A percentile compares a stretch with the other conserved stretches of the same genome.
phyloP scores from a whole-genome alignment of 2,797 vertebrate genomes.

The Myotis myotis region DNA sequence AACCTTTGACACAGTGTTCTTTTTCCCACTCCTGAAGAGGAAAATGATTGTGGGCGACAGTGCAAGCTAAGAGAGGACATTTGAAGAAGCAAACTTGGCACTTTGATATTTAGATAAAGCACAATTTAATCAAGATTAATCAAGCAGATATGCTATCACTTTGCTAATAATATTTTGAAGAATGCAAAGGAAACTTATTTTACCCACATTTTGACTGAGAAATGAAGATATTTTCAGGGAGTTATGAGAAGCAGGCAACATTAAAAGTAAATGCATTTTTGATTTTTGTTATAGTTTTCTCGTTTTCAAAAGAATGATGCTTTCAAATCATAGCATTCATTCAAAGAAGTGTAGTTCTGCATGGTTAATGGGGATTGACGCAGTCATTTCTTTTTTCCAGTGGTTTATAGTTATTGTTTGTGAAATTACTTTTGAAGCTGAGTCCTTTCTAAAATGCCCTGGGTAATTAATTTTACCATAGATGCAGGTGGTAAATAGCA shows the following conservation, averaged over 20 bases:
- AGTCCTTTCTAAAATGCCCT: slow-evolving; percentile 37
- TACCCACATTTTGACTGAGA: slow-evolving; percentile 75
- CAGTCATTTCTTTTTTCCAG: not conserved
- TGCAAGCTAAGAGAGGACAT: slow-evolving; percentile 64
- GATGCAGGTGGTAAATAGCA: slow-evolving; percentile 32
- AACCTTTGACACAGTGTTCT: slow-evolving; percentile 40
- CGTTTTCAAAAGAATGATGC: slow-evolving; percentile 34
- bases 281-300: slow-evolving; percentile 39
- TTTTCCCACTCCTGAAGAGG: slow-evolving; percentile 19
- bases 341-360: slow-evolving; percentile 29
- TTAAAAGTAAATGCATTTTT: slow-evolving; percentile 11
- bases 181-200: slow-evolving; percentile 77
- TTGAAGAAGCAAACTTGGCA: slow-evolving; percentile 75
- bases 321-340: slow-evolving; percentile 44
- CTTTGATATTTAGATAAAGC: slow-evolving; percentile 81
- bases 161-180: slow-evolving; percentile 75
- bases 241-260: not conserved
- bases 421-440: slow-evolving; percentile 52
- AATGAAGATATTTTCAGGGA: slow-evolving; percentile 50
- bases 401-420: slow-evolving; percentile 32
- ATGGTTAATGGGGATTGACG: not conserved
- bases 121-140: slow-evolving; percentile 82
- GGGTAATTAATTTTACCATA: slow-evolving; percentile 31
- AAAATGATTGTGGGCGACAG: slow-evolving; percentile 38
- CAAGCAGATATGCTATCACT: slow-evolving; percentile 74